Percentiles rank a stretch among this genome's conserved stretches.
These are phyloP conservation scores for Tragulus kanchil DNA, from an alignment of 2,113 vertebrate genomes.

Conservation along the genomic window DNA sequence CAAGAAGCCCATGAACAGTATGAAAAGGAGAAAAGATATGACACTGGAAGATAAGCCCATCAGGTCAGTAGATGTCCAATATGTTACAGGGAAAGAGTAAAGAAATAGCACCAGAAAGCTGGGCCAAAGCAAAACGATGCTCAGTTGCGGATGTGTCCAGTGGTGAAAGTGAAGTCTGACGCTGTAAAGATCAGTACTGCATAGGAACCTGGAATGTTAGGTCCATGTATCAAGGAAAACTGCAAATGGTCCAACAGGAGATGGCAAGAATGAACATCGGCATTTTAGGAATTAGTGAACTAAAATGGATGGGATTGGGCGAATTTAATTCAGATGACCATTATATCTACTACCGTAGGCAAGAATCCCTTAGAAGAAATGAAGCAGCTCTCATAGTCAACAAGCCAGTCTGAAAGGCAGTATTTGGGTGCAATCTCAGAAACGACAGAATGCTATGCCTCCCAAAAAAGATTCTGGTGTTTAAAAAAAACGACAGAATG, in stretches of 20 bases:
- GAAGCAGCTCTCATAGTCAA: not conserved
- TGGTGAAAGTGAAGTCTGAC: not conserved
- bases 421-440: not conserved
- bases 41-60: not conserved
- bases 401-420: not conserved
- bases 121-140: accelerated
- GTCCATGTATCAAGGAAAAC: not conserved
- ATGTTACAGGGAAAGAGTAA: not conserved
- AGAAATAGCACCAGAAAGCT: not conserved
- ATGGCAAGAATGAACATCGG: not conserved
- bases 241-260: not conserved
- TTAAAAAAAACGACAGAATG: not conserved
- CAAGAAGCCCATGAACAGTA: not conserved
- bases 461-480: too few species aligned
- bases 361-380: not conserved
- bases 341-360: not conserved
- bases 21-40: not conserved
- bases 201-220: not conserved
- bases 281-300: not conserved
- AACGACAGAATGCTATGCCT: not conserved
- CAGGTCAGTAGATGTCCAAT: not conserved
- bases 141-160: not conserved
- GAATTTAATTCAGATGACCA: not conserved
- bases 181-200: not conserved
- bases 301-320: not conserved